phyloP scores from a whole-genome alignment of 2,888 invertebrate genomes.

The Papilio elwesi region DNA sequence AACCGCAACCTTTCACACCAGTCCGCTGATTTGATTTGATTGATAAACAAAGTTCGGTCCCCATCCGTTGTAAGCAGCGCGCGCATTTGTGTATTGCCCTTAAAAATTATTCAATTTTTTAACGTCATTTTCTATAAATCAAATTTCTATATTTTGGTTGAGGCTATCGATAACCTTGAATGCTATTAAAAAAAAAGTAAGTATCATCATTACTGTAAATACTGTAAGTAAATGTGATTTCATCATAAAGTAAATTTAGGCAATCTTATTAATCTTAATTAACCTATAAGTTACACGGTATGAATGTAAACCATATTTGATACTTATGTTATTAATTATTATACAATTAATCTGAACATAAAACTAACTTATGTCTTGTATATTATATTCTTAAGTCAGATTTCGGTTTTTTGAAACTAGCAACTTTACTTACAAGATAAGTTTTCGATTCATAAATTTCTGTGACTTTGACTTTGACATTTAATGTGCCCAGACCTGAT shows the following conservation, averaged over 20 bases:
- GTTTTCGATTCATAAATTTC: neutral
- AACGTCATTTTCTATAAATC: neutral
- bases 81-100: slow-evolving; percentile 70
- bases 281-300: neutral
- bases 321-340: too few relatives aligned
- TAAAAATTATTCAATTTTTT: slow-evolving; percentile 39
- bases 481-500: slow-evolving; percentile 41
- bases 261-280: neutral
- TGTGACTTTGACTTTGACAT: slow-evolving; percentile 25
- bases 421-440: neutral
- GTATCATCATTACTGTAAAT: too few relatives aligned
- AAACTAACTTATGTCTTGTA: neutral
- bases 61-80: slow-evolving; percentile 68
- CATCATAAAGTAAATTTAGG: neutral
- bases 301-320: too few relatives aligned
- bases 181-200: neutral
- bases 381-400: neutral
- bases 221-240: neutral
- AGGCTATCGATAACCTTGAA: slow-evolving; percentile 1
- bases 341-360: neutral
- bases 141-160: neutral
- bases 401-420: neutral
- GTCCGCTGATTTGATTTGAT: slow-evolving; percentile 59
- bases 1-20: slow-evolving; percentile 31
- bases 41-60: slow-evolving; percentile 77